These are phyloP conservation scores for Caenorhabditis remanei DNA, from an alignment of 1,140 invertebrate genomes.

Conservation along the genomic window DNA sequence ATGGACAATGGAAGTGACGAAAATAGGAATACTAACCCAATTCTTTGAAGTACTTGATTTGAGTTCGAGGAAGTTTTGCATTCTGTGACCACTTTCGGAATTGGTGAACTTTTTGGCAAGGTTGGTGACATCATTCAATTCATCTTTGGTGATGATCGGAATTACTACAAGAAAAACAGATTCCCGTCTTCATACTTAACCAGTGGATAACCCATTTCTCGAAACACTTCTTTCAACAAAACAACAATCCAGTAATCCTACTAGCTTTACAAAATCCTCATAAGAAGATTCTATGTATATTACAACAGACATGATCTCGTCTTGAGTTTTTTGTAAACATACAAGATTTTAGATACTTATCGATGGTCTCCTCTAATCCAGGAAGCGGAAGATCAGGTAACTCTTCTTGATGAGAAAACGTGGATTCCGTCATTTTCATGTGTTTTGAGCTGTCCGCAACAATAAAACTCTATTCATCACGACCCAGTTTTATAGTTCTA, in stretches of 20 bases:
- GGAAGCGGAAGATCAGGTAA: constrained; percentile 45
- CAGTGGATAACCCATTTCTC: too few species aligned
- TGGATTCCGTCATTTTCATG: neutral
- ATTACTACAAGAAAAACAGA: neutral
- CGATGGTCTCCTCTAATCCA: neutral
- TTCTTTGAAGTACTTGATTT: constrained; percentile 8
- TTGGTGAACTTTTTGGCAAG: neutral
- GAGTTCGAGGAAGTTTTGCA: neutral
- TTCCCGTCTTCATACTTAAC: too few species aligned
- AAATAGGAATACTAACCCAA: neutral
- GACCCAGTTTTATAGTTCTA: constrained; percentile 6
- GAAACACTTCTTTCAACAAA: too few species aligned
- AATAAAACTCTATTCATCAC: neutral
- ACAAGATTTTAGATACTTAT: constrained; percentile 47
- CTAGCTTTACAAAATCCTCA: too few species aligned
- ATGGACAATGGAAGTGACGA: neutral
- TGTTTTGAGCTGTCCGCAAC: too few species aligned
- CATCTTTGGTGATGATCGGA: neutral
- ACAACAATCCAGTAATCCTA: too few species aligned
- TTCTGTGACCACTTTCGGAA: neutral
- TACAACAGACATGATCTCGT: neutral
- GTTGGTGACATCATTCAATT: neutral
- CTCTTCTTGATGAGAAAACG: constrained; percentile 36
- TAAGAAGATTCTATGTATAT: too few species aligned
- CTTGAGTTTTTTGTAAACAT: neutral